Percentiles rank a stretch among this genome's conserved stretches.
phyloP scores from a whole-genome alignment of 2,113 vertebrate species.

The Romanogobio albipinnatus region DNA sequence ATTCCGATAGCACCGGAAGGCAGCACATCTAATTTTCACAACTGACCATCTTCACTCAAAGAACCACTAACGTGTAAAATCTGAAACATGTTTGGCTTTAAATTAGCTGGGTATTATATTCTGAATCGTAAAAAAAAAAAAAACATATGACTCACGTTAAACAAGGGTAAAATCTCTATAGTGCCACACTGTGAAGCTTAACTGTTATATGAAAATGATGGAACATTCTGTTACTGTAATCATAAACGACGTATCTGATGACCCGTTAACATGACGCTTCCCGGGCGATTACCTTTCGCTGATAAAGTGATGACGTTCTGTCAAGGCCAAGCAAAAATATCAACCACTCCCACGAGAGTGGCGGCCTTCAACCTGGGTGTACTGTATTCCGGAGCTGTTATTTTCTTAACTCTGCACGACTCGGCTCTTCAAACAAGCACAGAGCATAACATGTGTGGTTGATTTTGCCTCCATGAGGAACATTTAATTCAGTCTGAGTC shows the following conservation, averaged over 20 bases:
- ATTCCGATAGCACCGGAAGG: too few relatives aligned
- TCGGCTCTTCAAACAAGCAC: conserved; percentile 69
- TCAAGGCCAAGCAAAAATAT: conserved; percentile 54
- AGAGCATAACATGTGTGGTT: conserved; percentile 66
- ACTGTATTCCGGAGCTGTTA: conserved; percentile 65
- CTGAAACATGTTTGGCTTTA: too few relatives aligned
- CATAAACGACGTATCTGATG: conserved; percentile 1
- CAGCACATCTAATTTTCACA: too few relatives aligned
- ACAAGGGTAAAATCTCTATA: neutral
- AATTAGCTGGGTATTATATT: too few relatives aligned
- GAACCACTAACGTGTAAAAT: too few relatives aligned
- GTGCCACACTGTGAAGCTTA: neutral
- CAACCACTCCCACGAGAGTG: conserved; percentile 63
- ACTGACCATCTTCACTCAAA: too few relatives aligned
- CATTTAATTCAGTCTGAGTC: conserved; percentile 43
- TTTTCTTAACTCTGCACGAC: conserved; percentile 73
- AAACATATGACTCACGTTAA: neutral
- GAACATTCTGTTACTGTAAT: conserved; percentile 17
- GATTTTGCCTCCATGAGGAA: conserved; percentile 58
- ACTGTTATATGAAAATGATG: neutral
- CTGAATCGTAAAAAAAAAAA: too few relatives aligned
- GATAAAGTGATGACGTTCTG: conserved; percentile 39
- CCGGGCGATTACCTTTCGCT: neutral
- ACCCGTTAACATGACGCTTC: neutral
- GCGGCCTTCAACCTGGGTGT: conserved; percentile 65